These are phyloP conservation scores for Siniperca knerii DNA, from an alignment of 2,113 vertebrate species.

Conservation along the genomic window DNA sequence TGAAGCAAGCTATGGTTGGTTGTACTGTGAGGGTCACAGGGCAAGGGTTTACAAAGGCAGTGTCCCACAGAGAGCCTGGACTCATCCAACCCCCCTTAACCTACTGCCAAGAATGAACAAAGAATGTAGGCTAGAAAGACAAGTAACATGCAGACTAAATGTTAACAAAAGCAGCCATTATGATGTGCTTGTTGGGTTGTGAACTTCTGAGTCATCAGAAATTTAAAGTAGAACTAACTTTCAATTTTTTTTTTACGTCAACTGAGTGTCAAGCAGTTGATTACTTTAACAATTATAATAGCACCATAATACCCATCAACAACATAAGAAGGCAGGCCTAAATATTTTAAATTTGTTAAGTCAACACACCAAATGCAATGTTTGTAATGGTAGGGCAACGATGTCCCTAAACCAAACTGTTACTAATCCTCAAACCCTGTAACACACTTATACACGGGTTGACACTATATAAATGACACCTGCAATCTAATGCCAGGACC, in stretches of 20 bases:
- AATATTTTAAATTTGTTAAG: background rate
- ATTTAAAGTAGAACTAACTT: background rate
- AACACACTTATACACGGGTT: background rate
- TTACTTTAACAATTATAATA: background rate
- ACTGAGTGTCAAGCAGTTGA: background rate
- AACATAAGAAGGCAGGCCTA: background rate
- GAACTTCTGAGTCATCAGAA: background rate
- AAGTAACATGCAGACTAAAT: background rate
- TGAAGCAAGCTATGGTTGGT: slow-evolving; percentile 56
- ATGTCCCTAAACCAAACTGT: background rate
- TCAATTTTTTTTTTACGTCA: background rate
- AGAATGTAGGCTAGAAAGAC: slow-evolving; percentile 26
- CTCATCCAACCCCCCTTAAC: slow-evolving; percentile 10
- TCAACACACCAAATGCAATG: background rate
- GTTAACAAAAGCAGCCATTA: slow-evolving; percentile 21
- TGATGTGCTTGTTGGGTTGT: background rate
- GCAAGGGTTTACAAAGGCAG: slow-evolving; percentile 59
- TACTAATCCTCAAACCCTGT: background rate
- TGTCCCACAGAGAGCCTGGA: slow-evolving; percentile 50
- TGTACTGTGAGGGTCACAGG: slow-evolving; percentile 64
- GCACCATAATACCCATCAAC: background rate
- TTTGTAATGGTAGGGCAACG: background rate
- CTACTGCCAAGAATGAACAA: slow-evolving; percentile 25
- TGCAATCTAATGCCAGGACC: slow-evolving; percentile 4
- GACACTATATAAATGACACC: background rate